Evolutionary conservation across 2,797 vertebrate genomes (phyloP).

Genomic region (Benthosema pterotum): DNA sequence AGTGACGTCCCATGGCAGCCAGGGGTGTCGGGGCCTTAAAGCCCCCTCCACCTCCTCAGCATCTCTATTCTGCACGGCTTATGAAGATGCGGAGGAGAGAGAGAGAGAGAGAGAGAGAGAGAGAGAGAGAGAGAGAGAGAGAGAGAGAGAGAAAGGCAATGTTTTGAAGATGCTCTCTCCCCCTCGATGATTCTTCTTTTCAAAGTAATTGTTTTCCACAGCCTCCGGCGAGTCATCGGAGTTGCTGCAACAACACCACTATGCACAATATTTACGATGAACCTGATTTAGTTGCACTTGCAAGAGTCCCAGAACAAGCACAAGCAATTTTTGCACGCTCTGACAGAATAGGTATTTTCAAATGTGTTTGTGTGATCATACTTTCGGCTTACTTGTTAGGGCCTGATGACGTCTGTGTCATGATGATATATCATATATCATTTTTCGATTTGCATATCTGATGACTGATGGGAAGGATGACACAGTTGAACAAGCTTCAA

Average conservation of each 20-base stretch:
- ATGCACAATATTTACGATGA: conserved; percentile 62
- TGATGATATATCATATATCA: conserved; percentile 17
- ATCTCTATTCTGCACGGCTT: conserved; percentile 45
- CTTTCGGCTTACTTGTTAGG: conserved; percentile 38
- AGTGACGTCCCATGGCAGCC: conserved; percentile 66
- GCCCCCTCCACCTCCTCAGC: conserved; percentile 42
- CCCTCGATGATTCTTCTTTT: conserved; percentile 44
- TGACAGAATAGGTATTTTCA: conserved; percentile 30
- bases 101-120: conserved; percentile 22
- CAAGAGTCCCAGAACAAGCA: conserved; percentile 10
- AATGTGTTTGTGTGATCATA: conserved; percentile 47
- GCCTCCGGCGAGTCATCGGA: conserved; percentile 69
- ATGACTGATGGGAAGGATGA: conserved; percentile 34
- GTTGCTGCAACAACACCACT: conserved; percentile 58
- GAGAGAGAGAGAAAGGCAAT: conserved; percentile 36
- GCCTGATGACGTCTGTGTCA: conserved; percentile 39
- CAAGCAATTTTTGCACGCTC: conserved; percentile 44
- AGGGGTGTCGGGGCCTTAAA: conserved; percentile 58
- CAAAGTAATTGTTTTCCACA: conserved; percentile 70
- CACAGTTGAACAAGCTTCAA: conserved; percentile 15
- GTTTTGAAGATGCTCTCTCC: conserved; percentile 42
- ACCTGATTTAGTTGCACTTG: conserved; percentile 57
- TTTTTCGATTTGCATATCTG: background rate
- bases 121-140: conserved; percentile 33
- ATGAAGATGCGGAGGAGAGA: conserved; percentile 49